Evolutionary conservation across 1,140 invertebrate species (phyloP).

Genomic region (Ceratina calcarata): DNA sequence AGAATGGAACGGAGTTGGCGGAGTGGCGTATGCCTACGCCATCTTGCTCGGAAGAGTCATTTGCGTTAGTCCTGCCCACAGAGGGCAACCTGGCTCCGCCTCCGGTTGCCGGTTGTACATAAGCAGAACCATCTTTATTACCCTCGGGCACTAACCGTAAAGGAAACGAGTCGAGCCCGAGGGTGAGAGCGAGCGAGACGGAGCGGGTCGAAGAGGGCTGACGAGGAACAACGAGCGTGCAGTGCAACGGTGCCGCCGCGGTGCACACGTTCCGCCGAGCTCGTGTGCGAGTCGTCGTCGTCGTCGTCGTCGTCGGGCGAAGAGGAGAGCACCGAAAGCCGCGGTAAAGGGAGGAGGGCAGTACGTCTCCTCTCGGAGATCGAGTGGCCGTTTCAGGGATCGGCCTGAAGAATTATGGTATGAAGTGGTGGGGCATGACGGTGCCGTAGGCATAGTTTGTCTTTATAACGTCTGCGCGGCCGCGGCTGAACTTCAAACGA

Average conservation of each 20-base stretch:
- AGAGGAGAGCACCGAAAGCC: slow-evolving; percentile 21
- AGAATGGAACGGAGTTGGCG: slow-evolving; percentile 41
- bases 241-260: neutral
- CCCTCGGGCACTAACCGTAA: slow-evolving; percentile 77
- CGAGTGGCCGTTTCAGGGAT: slow-evolving; percentile 67
- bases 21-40: slow-evolving; percentile 74
- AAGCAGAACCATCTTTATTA: slow-evolving; percentile 82
- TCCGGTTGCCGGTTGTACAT: slow-evolving; percentile 76
- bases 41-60: slow-evolving; percentile 81
- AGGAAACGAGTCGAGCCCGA: slow-evolving; percentile 65
- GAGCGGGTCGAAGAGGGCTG: slow-evolving; percentile 42
- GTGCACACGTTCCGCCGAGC: neutral
- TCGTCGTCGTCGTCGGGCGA: no score
- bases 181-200: slow-evolving; percentile 46
- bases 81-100: slow-evolving; percentile 80
- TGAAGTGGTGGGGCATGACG: slow-evolving; percentile 78
- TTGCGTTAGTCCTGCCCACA: slow-evolving; percentile 81
- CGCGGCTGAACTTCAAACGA: slow-evolving; percentile 79
- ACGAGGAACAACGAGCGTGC: slow-evolving; percentile 12
- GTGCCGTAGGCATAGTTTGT: slow-evolving; percentile 80
- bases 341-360: slow-evolving; percentile 42
- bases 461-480: slow-evolving; percentile 79
- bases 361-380: slow-evolving; percentile 62
- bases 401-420: slow-evolving; percentile 77
- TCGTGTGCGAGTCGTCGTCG: neutral